Base-by-base conservation (phyloP, 2,797 vertebrate genomes). In the Labroides dimidiatus region DNA sequence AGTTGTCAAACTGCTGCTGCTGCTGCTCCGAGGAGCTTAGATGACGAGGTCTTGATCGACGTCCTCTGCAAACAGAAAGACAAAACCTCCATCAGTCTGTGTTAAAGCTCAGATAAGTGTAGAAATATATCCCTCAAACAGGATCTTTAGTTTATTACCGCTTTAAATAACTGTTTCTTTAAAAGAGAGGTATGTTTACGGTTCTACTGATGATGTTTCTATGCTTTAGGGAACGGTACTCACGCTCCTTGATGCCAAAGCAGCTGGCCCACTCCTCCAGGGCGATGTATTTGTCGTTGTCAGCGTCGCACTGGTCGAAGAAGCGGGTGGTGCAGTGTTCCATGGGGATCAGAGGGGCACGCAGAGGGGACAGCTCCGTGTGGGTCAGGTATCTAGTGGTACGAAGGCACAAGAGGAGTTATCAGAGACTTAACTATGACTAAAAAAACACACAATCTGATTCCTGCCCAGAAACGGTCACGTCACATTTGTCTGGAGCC, bases 291-390 rank as follows among this genome's bases (percentile, higher is more conserved):
- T 99, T 99, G 94, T 99, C 98, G 0, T 86, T 92, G 86, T 99
- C 98, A 57, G 96, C 87, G 72, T 99, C 98, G 0, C 98, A 99
- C 81, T 94, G 81, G 23, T 98, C 96, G 0, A 99, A 99, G 94
- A 99, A 99, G 89, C 94, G 96, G 24, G 96, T 99, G 92, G 98
- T 99, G 95, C 98, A 99, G 63, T 99, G 98, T 92, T 99, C 98
- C 98, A 99, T 99, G 93, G 98, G 98, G 69, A 99, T 97, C 80
- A 99, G 97, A 2, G 98, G 98, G 0, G 97, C 98, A 0, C 98
- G 96, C 80, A 99, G 95, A 0, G 98, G 98, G 65, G 98, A 90
- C 88, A 99, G 94, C 94, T 99, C 98, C 0, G 97, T 96, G 95
- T 99, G 98, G 81, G 98, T 98, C 91, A 99, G 94, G 89, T 96